A percentile compares a stretch with the other conserved stretches of the same genome.
These are phyloP conservation scores for Calameuta pallipes DNA, from an alignment of 2,888 invertebrate genomes.

Conservation along the genomic window DNA sequence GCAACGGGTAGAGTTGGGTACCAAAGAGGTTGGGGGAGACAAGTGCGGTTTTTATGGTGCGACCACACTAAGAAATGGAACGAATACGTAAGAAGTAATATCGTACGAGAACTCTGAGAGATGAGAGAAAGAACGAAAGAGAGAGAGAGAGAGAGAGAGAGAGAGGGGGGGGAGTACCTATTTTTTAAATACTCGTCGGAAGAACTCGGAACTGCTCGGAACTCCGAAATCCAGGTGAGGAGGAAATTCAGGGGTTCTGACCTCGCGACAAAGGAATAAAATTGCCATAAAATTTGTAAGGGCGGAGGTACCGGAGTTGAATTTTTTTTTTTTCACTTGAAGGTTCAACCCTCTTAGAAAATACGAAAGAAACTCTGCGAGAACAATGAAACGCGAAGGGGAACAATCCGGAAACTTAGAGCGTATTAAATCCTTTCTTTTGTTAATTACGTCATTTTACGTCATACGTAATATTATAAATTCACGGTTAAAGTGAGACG, in stretches of 20 bases:
- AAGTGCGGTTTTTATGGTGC: neutral
- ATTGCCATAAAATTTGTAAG: constrained; percentile 33
- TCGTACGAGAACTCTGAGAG: neutral
- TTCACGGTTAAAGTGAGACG: neutral
- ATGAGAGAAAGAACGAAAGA: neutral
- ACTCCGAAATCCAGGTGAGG: neutral
- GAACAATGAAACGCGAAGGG: neutral
- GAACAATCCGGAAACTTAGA: neutral
- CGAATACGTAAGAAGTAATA: neutral
- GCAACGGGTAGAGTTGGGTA: too few species aligned
- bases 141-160: too few species aligned
- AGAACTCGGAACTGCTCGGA: neutral
- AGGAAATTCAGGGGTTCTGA: neutral
- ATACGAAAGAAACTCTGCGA: neutral
- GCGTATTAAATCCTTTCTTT: neutral
- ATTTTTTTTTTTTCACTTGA: neutral
- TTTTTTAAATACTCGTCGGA: neutral
- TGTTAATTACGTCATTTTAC: neutral
- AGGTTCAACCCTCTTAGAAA: neutral
- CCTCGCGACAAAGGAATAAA: constrained; percentile 31
- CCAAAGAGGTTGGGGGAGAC: too few species aligned
- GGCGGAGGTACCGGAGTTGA: neutral
- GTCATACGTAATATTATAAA: neutral
- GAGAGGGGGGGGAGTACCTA: neutral
- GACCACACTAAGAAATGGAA: neutral